Evolutionary conservation across 35 echinoderm and acorn worm species (phyloP).

Genomic region (Lytechinus pictus): DNA sequence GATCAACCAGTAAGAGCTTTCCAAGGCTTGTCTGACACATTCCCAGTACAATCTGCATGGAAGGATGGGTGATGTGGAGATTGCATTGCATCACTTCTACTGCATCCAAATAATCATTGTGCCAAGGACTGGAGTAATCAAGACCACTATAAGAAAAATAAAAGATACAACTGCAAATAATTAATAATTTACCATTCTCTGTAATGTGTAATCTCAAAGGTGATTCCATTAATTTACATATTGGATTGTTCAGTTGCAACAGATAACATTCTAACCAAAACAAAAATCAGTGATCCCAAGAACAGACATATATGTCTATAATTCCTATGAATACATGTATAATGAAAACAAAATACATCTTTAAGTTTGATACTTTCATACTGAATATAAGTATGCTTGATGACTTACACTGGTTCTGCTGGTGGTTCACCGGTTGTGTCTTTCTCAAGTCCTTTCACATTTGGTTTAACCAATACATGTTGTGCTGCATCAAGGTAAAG

Average conservation of each 20-base stretch:
- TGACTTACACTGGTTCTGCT: constrained; percentile 86
- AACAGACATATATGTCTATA: no score
- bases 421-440: constrained; percentile 79
- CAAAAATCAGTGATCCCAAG: no score
- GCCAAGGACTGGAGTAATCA: constrained; percentile 96
- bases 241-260: no score
- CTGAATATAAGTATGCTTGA: neutral
- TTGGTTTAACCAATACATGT: constrained; percentile 96
- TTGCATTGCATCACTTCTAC: constrained; percentile 60
- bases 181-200: neutral
- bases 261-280: no score
- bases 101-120: constrained; percentile 65
- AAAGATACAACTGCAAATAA: neutral
- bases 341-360: no score
- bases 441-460: constrained; percentile 91
- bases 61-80: constrained; percentile 92
- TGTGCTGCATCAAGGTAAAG: constrained; percentile 66
- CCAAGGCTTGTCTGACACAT: constrained; percentile 81
- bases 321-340: no score
- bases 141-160: constrained; percentile 58
- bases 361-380: no score
- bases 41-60: constrained; percentile 85
- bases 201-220: neutral
- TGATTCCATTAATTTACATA: no score
- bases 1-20: constrained; percentile 72